Percentiles rank a stretch among this genome's conserved stretches.
Evolutionary conservation across 2,888 invertebrate species (phyloP).

Genomic region (Candidula unifasciata): DNA sequence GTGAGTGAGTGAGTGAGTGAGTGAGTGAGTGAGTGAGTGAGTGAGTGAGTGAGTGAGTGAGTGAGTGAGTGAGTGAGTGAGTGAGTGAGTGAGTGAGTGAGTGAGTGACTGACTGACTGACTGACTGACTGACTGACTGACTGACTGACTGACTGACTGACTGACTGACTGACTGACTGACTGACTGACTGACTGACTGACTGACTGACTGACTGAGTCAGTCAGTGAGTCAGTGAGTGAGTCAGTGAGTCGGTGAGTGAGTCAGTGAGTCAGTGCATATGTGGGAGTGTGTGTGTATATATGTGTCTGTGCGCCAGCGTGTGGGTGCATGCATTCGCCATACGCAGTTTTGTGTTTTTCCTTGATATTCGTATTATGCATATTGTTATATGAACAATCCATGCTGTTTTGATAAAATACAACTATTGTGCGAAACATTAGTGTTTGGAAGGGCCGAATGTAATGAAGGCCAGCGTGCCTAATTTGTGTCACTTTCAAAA

Average conservation of each 20-base stretch:
- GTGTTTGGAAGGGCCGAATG: too few species aligned
- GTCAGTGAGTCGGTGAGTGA: neutral
- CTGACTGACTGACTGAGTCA: slow-evolving; percentile 7
- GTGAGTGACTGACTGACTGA: neutral
- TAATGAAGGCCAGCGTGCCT: too few species aligned
- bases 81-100: slow-evolving; percentile 2
- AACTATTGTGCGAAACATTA: too few species aligned
- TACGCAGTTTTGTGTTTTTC: too few species aligned
- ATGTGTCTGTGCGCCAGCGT: neutral
- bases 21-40: slow-evolving; percentile 21
- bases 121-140: neutral
- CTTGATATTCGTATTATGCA: too few species aligned
- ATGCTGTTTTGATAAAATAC: too few species aligned
- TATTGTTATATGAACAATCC: too few species aligned
- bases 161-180: slow-evolving; percentile 11
- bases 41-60: slow-evolving; percentile 10
- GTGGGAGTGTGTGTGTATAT: neutral
- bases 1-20: slow-evolving; percentile 32
- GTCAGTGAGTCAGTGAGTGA: neutral
- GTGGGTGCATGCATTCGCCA: neutral
- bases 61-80: slow-evolving; percentile 17
- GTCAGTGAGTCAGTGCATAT: neutral
- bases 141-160: neutral
- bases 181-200: slow-evolving; percentile 10
- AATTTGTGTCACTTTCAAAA: neutral